Conservation (phyloP, 2,888 invertebrate species). For the Auanema freiburgensis region DNA sequence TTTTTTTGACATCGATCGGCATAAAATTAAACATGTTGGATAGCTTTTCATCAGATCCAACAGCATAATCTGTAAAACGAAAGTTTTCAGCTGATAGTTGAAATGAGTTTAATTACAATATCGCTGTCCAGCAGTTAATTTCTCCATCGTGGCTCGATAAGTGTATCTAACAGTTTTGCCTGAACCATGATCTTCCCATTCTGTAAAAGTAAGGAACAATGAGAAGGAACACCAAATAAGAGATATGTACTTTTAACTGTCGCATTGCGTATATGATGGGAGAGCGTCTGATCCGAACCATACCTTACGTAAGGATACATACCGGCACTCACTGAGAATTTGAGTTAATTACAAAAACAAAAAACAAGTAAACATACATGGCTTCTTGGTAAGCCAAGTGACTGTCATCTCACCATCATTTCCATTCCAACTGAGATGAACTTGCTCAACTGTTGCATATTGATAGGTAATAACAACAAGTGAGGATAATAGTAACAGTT, state of each 20-base stretch:
- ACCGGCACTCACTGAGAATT: constrained; percentile 6
- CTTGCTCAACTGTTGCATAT: constrained; percentile 24
- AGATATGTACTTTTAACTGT: too few species aligned
- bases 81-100: not conserved
- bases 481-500: too few species aligned
- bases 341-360: too few species aligned
- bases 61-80: constrained; percentile 46
- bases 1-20: constrained; percentile 40
- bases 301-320: constrained; percentile 9
- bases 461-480: too few species aligned
- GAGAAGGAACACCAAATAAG: too few species aligned
- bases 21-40: constrained; percentile 46
- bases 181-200: too few species aligned
- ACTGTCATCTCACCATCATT: constrained; percentile 34
- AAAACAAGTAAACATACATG: constrained; percentile 19
- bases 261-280: too few species aligned
- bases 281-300: constrained; percentile 2
- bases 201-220: too few species aligned
- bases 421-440: constrained; percentile 32
- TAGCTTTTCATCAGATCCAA: constrained; percentile 47
- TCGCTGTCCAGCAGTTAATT: not conserved
- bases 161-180: too few species aligned
- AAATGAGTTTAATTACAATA: not conserved
- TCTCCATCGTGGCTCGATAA: too few species aligned
- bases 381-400: constrained; percentile 37